Conservation (phyloP, 2,888 invertebrate species). For the Unio delphinus region DNA sequence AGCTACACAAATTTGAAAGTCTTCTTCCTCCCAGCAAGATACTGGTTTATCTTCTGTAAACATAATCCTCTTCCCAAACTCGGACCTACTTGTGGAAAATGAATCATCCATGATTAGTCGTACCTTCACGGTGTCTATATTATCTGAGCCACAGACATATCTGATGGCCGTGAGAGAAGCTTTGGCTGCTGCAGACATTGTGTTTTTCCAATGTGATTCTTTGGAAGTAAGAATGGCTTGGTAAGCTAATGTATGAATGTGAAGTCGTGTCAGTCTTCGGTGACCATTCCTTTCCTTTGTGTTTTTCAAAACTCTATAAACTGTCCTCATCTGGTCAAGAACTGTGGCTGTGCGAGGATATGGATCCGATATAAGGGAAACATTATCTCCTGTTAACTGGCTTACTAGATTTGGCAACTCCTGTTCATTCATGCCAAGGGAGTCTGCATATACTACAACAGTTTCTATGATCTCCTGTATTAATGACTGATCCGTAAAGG, state of each 20-base stretch:
- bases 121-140: conserved; percentile 75
- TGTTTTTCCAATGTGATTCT: conserved; percentile 81
- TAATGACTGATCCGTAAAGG: conserved; percentile 82
- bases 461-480: conserved; percentile 79
- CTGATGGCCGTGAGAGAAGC: conserved; percentile 87
- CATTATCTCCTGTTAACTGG: conserved; percentile 80
- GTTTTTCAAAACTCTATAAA: conserved; percentile 73
- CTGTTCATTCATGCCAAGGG: conserved; percentile 91
- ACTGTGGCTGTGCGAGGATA: conserved; percentile 85
- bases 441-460: conserved; percentile 83
- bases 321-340: conserved; percentile 85
- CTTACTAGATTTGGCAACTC: conserved; percentile 85
- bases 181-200: conserved; percentile 85
- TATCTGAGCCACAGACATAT: conserved; percentile 82
- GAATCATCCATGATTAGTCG: conserved; percentile 86
- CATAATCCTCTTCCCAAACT: conserved; percentile 75
- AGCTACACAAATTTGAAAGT: conserved; percentile 83
- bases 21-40: conserved; percentile 84
- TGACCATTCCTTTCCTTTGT: conserved; percentile 67
- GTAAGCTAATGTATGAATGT: conserved; percentile 90
- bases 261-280: conserved; percentile 81
- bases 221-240: conserved; percentile 85
- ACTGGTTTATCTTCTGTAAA: conserved; percentile 83
- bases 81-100: conserved; percentile 80
- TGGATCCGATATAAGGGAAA: conserved; percentile 83